Percentiles rank a stretch among this genome's conserved stretches.
Conservation (phyloP, 2,797 vertebrate species). For the Typhlichthys eigenmanni region DNA sequence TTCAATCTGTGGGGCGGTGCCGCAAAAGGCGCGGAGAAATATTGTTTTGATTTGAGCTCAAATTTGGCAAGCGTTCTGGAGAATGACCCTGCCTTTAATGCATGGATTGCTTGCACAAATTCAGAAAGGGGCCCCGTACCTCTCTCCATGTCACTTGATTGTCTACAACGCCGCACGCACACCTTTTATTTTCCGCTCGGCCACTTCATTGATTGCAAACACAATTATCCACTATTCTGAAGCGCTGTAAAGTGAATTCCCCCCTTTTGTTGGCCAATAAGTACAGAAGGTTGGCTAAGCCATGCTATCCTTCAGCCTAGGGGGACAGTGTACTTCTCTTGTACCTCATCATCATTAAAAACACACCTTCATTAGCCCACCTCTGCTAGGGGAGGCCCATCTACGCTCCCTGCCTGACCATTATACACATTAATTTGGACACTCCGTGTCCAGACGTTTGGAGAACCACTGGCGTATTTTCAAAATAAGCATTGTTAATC, state of each 20-base stretch:
- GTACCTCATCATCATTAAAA: constrained; percentile 81
- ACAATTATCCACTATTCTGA: constrained; percentile 87
- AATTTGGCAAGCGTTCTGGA: too few relatives aligned
- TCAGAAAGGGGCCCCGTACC: constrained; percentile 45
- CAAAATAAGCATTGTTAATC: not conserved
- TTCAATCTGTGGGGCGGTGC: too few relatives aligned
- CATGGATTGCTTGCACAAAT: constrained; percentile 36
- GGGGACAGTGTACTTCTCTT: constrained; percentile 74
- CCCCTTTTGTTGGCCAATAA: constrained; percentile 86
- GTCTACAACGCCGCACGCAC: constrained; percentile 53
- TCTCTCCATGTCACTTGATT: constrained; percentile 61
- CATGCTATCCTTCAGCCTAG: constrained; percentile 75
- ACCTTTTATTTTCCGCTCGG: constrained; percentile 82
- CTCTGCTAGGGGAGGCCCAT: constrained; percentile 55
- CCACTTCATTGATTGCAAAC: constrained; percentile 86
- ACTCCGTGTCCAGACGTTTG: constrained; percentile 19
- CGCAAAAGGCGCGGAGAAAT: too few relatives aligned
- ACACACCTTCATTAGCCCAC: constrained; percentile 78
- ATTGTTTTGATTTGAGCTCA: too few relatives aligned
- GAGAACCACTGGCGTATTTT: not conserved
- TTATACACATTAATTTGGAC: constrained; percentile 37
- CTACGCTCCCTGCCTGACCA: constrained; percentile 55
- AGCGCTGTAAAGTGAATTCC: constrained; percentile 81
- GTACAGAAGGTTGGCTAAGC: constrained; percentile 80
- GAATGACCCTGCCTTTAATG: constrained; percentile 1